Conservation (phyloP, 2,888 invertebrate genomes). For the Nomada ruficornis region DNA sequence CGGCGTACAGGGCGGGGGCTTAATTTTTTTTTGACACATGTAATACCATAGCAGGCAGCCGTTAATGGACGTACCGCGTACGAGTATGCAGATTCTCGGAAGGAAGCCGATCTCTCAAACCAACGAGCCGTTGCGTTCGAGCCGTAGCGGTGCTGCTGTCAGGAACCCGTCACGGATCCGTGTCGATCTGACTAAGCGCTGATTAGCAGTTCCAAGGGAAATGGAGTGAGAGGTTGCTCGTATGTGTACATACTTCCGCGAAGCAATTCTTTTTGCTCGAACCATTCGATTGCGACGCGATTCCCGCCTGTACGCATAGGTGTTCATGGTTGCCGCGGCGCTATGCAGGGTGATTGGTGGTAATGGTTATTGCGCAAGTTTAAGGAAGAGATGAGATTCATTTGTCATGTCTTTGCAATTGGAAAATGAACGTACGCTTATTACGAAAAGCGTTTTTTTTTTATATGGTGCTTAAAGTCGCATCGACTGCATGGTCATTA, state of each 20-base stretch:
- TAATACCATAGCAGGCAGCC: constrained; percentile 74
- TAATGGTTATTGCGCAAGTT: no score
- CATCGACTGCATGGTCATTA: no score
- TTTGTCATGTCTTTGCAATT: no score
- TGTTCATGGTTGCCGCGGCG: neutral
- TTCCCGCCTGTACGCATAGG: neutral
- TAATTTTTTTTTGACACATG: constrained; percentile 79
- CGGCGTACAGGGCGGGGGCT: constrained; percentile 52
- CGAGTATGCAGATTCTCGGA: constrained; percentile 75
- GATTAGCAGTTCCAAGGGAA: constrained; percentile 55
- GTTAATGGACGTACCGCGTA: constrained; percentile 79
- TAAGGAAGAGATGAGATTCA: no score
- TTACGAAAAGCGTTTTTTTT: no score
- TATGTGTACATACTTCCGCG: constrained; percentile 12
- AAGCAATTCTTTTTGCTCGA: constrained; percentile 17
- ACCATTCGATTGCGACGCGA: constrained; percentile 1
- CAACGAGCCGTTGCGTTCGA: constrained; percentile 43
- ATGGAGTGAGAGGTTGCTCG: constrained; percentile 31
- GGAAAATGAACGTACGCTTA: no score
- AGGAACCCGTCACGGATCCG: constrained; percentile 54
- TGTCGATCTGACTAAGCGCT: constrained; percentile 65
- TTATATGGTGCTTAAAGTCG: no score
- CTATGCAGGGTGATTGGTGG: no score
- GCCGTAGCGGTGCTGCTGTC: constrained; percentile 33
- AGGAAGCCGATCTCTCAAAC: constrained; percentile 59